Evolutionary conservation across 53 echinoderm and acorn worm genomes (phyloP), one percentile per base, ranked within the genome.

Genomic region (Arbacia lixula): DNA sequence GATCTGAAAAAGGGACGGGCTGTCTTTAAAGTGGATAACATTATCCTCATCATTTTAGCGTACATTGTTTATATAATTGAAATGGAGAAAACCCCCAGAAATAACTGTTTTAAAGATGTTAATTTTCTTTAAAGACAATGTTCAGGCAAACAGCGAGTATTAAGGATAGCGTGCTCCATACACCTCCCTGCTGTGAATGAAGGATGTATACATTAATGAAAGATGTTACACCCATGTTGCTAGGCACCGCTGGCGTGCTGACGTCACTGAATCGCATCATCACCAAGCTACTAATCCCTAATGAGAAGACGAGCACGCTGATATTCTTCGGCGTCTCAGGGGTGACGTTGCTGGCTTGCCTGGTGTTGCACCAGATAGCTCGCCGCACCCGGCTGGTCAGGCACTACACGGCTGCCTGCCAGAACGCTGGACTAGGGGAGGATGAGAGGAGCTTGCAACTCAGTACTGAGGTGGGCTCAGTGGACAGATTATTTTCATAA

Each of bases 231-330:
- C n/a, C n/a, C n/a, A n/a, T n/a, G n/a, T n/a, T n/a, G n/a, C n/a
- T 25, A 93, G 94, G 94, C 71, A 87, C 91, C 26, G 94, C 94
- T 14, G 94, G 94, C 21, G 86, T 93, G 20, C 60, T 93, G 22
- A 93, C 94, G 36, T 93, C 94, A 0, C 60, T 93, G 22, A 93
- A 91, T 35, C 94, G 94, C 20, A 93, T 93, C 64, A 50, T 93
- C 33, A 93, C 94, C 61, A 93, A 91, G 39, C 91, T 91, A 14
- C 56, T 88, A 34, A 82, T 91, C 3, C 68, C 86, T n/a, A 85
- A 91, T 52, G 91, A 91, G 46, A 88, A 86, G 56, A 60, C 80
- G 46, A 91, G 91, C 81, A 91, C 94, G 1, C 53, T 91, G 36
- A 88, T 86, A 2, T 93, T 91, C 79, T 93, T 93, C 57, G 66